These are phyloP conservation scores for Poecilia picta DNA, from an alignment of 2,797 vertebrate species.

Conservation along the genomic window DNA sequence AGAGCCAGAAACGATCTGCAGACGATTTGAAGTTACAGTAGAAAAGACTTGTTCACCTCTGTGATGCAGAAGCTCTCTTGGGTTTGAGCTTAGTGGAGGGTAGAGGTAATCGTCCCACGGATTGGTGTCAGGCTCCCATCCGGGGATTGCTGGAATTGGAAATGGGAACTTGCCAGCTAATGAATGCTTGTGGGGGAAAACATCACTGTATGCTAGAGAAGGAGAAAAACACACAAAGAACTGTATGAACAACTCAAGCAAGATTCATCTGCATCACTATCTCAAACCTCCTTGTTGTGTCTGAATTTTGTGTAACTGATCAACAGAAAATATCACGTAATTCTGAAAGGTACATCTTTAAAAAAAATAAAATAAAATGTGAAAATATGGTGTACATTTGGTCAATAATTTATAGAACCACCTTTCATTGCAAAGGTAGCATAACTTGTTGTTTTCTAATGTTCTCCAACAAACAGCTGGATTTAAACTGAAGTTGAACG, in stretches of 20 bases:
- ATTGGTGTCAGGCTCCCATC: slow-evolving; percentile 89
- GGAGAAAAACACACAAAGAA: slow-evolving; percentile 13
- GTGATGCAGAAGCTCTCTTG: slow-evolving; percentile 52
- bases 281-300: background rate
- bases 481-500: background rate
- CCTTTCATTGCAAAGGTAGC: background rate
- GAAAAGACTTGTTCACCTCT: slow-evolving; percentile 35
- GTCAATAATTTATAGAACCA: background rate
- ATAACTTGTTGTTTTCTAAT: background rate
- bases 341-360: background rate
- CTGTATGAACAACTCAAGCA: background rate
- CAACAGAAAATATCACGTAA: background rate
- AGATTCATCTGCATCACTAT: background rate
- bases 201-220: slow-evolving; percentile 84
- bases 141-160: slow-evolving; percentile 76
- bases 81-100: slow-evolving; percentile 75
- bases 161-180: slow-evolving; percentile 56
- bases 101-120: slow-evolving; percentile 91
- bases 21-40: background rate
- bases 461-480: background rate
- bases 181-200: slow-evolving; percentile 79
- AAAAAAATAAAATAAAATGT: background rate
- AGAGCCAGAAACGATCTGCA: background rate
- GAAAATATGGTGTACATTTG: background rate
- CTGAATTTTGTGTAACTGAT: background rate